These are phyloP conservation scores for Melanostoma mellinum DNA, from an alignment of 2,888 invertebrate species.

Conservation along the genomic window DNA sequence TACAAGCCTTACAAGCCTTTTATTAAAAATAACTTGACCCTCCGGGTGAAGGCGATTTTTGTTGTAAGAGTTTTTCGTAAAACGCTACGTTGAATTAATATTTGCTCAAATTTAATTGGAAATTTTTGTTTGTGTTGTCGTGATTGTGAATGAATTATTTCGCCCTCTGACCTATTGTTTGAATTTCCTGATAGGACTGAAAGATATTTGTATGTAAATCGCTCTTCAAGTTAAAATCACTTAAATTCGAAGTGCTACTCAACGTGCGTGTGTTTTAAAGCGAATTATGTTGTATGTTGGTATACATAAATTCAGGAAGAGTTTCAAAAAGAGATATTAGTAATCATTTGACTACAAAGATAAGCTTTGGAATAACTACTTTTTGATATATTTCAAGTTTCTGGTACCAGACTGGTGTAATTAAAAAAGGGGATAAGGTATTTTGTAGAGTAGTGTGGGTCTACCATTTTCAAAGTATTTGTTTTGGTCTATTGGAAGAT, in stretches of 20 bases:
- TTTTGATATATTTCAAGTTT: too few species aligned
- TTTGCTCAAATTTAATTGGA: conserved; percentile 31
- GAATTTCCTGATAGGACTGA: not conserved
- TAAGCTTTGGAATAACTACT: too few species aligned
- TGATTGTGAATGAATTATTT: conserved; percentile 26
- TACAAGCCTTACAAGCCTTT: too few species aligned
- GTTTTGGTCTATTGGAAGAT: not conserved
- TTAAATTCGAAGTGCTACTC: too few species aligned
- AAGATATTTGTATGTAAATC: not conserved
- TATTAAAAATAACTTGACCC: too few species aligned
- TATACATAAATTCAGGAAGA: not conserved
- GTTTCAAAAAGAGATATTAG: too few species aligned
- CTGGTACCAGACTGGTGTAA: not conserved
- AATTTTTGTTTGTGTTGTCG: conserved; percentile 11
- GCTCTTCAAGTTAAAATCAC: not conserved
- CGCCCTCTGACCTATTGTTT: not conserved
- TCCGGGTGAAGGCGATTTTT: not conserved
- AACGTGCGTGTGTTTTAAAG: not conserved
- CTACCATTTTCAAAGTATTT: conserved; percentile 14
- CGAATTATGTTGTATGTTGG: not conserved
- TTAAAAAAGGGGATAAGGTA: not conserved
- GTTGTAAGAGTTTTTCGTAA: conserved; percentile 1
- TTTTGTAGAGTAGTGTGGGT: not conserved
- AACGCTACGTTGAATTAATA: not conserved
- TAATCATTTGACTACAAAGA: too few species aligned